These are phyloP conservation scores for Scotopteryx bipunctaria DNA, from an alignment of 2,888 invertebrate genomes.

Conservation along the genomic window DNA sequence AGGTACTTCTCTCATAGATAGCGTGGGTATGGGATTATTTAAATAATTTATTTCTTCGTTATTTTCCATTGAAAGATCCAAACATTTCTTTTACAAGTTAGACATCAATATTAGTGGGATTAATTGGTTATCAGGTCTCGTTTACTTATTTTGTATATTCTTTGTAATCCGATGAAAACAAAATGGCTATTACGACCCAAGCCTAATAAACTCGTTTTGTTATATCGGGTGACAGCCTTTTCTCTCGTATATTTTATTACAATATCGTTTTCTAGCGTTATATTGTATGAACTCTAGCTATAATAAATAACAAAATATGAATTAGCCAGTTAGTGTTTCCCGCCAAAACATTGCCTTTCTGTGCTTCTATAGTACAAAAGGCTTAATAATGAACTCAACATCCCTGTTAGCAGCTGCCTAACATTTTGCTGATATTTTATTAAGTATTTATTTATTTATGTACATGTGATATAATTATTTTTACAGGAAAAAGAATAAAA, in stretches of 20 bases:
- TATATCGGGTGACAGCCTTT: constrained; percentile 75
- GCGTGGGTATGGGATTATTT: constrained; percentile 81
- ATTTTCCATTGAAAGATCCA: constrained; percentile 72
- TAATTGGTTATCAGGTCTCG: constrained; percentile 75
- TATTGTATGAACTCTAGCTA: constrained; percentile 35
- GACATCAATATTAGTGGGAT: constrained; percentile 69
- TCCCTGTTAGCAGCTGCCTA: constrained; percentile 62
- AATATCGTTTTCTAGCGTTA: constrained; percentile 36
- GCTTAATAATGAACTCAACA: constrained; percentile 55
- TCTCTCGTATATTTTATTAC: constrained; percentile 51
- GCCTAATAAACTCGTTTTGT: constrained; percentile 81
- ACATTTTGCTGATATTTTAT: constrained; percentile 42
- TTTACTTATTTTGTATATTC: constrained; percentile 80
- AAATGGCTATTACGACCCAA: constrained; percentile 82
- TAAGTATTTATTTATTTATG: constrained; percentile 29
- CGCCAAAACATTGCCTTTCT: constrained; percentile 80
- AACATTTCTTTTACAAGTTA: constrained; percentile 79
- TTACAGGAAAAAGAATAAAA: constrained; percentile 86
- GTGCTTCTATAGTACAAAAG: constrained; percentile 54
- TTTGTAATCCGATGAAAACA: constrained; percentile 81
- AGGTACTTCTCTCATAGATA: constrained; percentile 78
- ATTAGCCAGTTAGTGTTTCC: constrained; percentile 65
- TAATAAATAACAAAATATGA: constrained; percentile 29
- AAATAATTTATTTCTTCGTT: constrained; percentile 80
- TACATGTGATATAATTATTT: too few species aligned